Base-by-base conservation (phyloP, 2,888 invertebrate species). In the Eubasilissa splendida region DNA sequence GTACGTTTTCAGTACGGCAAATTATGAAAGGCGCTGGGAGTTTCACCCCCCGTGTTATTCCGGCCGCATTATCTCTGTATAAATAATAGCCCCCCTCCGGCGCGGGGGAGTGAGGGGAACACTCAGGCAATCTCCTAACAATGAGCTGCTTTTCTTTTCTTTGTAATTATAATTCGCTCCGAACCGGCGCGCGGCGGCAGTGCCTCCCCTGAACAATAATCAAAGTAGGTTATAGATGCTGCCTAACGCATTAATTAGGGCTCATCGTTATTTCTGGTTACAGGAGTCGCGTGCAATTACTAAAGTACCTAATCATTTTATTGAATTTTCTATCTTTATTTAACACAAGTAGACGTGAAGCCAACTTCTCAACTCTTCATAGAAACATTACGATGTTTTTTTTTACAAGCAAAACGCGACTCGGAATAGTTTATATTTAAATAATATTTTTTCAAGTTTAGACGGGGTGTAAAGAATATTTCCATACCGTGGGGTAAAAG, bases 61-160 rank as follows among this genome's bases (percentile, higher is more conserved):
- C 31, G 76, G 58, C 59, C 77, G 77, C 70, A 59, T 77, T 77
- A 77, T 77, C 70, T 68, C 68, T 56, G 59, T 50, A 58, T 77
- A 77, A 77, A 70, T 68, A 70, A 77, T 77, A 52, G 53, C 70
- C 60, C 42, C 63, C 63, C 52, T 54, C 71, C 10, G 71, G 65
- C 1, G n/a, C 4, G 5, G 42, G 66, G 14, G 50, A n/a, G 50
- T 8, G 50, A 14, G 50, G 8, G n/a, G 52, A 11, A 11, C 4
- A 33, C 42, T 33, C 52, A 14, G 68, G 42, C 68, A 68, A 68
- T 56, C 33, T 74, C 50, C 74, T 42, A 59, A 74, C 74, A 74
- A 74, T 58, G 42, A 52, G 74, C 59, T n/a, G 74, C 74, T 59
- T 74, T 74, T 73, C 73, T 73, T 73, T 73, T 74, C 74, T 74